Base-by-base conservation (phyloP, 2,888 invertebrate genomes). In the Candidula unifasciata region DNA sequence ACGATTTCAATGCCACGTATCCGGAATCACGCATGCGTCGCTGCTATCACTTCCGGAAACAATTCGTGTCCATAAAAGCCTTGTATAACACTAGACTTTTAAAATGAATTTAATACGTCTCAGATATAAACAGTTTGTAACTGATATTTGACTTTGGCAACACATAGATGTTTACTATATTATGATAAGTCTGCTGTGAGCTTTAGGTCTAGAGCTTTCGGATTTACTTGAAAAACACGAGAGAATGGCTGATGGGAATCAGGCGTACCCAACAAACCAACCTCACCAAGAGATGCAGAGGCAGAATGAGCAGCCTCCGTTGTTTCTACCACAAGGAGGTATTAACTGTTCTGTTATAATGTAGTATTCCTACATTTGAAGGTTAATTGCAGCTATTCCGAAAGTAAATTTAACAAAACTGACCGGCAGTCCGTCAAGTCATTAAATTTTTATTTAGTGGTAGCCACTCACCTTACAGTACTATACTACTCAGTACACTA, bases 11-110 rank as follows among this genome's bases (percentile, higher is more conserved):
- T 87, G 87, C 87, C 87, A 87, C 87, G 87, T 87, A 86, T 86
- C 79, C 60, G 77, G 71, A 79, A 78, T 85, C 80, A 85, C 87
- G 87, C 87, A 87, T 87, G 87, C 85, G 84, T 73, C 64, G 30
- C 44, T 85, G 60, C 77, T 44, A 68, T 85, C 82, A 86, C 86
- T 87, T 88, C 88, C 88, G 87, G 87, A 87, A 87, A 86, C 85
- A 87, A 79, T 83, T 86, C 87, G 87, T 88, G 88, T 87, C 83
- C 83, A 71, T 77, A 64, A 66, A 79, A 52, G 81, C 80, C 82
- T 83, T 85, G 73, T 82, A 80, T 73, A 54, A 13, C 5, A 52
- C 44, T 30, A 30, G 21, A 27, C 37, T 44, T 44, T 68, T 30
- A 79, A 79, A 79, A 79, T 79, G 79, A 79, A 6, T 27, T 69